Evolutionary conservation across 2,797 vertebrate species (phyloP).

Genomic region (Propithecus deckenii): DNA sequence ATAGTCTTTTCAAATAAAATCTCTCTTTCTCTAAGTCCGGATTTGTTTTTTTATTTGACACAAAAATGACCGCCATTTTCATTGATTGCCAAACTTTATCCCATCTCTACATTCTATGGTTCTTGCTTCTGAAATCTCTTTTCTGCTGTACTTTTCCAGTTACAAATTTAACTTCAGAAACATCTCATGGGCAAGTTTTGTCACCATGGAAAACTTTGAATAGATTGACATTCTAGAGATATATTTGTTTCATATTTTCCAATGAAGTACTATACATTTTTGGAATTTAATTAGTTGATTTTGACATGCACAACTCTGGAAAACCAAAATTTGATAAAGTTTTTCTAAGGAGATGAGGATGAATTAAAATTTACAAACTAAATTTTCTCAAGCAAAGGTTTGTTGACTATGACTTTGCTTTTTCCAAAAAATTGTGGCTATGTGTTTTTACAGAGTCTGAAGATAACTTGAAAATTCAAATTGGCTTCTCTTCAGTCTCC

Average conservation of each 20-base stretch:
- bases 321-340: not conserved
- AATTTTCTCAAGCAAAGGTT: not conserved
- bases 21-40: not conserved
- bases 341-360: not conserved
- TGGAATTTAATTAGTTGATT: not conserved
- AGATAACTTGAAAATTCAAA: not conserved
- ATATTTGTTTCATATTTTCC: not conserved
- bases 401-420: not conserved
- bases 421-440: not conserved
- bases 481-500: not conserved
- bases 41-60: not conserved
- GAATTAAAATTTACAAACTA: not conserved
- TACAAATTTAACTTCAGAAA: not conserved
- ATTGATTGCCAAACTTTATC: not conserved
- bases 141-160: not conserved
- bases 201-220: not conserved
- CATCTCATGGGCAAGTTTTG: constrained; percentile 2
- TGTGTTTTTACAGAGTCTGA: not conserved
- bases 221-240: not conserved
- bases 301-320: not conserved
- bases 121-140: not conserved
- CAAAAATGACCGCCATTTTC: not conserved
- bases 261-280: not conserved
- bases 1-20: not conserved
- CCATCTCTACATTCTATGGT: not conserved